Conservation (phyloP, 2,113 vertebrate species). For the Esox niger region DNA sequence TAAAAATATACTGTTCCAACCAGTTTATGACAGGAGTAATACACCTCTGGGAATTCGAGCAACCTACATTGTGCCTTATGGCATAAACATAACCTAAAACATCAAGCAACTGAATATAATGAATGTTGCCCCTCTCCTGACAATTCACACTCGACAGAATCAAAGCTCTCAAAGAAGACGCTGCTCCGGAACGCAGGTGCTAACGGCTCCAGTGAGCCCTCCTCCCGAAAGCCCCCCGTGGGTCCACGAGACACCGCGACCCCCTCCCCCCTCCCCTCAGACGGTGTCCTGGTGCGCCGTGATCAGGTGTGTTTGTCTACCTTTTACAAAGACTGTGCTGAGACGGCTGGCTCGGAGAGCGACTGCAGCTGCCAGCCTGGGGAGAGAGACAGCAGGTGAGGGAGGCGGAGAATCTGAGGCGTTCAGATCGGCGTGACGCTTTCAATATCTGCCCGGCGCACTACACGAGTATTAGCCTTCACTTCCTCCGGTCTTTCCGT, state of each 20-base stretch:
- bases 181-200: neutral
- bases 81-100: neutral
- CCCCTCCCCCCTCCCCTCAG: conserved; percentile 29
- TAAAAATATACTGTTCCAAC: no score
- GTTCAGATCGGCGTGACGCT: no score
- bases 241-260: conserved; percentile 40
- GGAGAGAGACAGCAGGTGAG: conserved; percentile 62
- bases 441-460: neutral
- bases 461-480: neutral
- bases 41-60: no score
- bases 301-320: conserved; percentile 73
- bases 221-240: conserved; percentile 61
- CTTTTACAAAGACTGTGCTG: conserved; percentile 68
- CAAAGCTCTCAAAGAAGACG: conserved; percentile 30
- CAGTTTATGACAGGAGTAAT: no score
- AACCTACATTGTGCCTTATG: no score
- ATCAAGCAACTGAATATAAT: neutral
- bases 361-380: conserved; percentile 48
- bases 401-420: conserved; percentile 6
- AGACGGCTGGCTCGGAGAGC: conserved; percentile 34
- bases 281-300: conserved; percentile 51
- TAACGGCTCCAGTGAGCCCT: conserved; percentile 18
- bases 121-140: neutral
- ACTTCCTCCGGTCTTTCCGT: conserved; percentile 1
- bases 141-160: conserved; percentile 38